A percentile compares a stretch with the other conserved stretches of the same genome.
Conservation (phyloP, 2,888 invertebrate genomes). For the Lymantria dispar region DNA sequence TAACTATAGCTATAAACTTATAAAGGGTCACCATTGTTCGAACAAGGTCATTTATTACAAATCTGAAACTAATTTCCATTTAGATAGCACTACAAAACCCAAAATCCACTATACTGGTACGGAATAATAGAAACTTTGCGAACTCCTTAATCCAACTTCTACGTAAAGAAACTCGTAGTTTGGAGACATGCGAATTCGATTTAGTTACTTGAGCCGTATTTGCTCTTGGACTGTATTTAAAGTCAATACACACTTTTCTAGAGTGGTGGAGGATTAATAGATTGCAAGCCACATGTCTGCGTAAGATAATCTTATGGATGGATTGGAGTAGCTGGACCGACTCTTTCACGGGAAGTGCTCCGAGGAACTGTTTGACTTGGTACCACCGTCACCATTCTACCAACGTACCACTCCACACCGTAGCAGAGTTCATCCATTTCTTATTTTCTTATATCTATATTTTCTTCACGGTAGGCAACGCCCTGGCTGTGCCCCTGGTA, state of each 20-base stretch:
- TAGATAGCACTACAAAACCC: background rate
- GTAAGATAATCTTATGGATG: too few species aligned
- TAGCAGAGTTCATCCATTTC: too few species aligned
- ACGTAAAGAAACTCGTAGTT: background rate
- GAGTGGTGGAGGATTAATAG: too few species aligned
- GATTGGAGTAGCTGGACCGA: too few species aligned
- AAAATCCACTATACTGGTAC: background rate
- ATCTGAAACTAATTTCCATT: background rate
- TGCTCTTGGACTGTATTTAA: background rate
- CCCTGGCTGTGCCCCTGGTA: too few species aligned
- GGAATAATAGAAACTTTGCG: background rate
- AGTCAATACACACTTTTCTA: background rate
- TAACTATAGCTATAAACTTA: background rate
- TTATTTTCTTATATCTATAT: too few species aligned
- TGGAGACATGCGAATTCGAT: background rate
- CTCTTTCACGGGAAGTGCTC: too few species aligned
- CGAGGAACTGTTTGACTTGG: too few species aligned
- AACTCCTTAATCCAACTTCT: background rate
- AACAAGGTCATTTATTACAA: constrained; percentile 7
- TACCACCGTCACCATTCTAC: too few species aligned
- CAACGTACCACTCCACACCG: too few species aligned
- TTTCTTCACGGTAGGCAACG: too few species aligned
- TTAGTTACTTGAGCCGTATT: background rate
- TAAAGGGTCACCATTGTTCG: constrained; percentile 10
- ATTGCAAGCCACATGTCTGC: too few species aligned